These are phyloP conservation scores for Dunckerocampus dactyliophorus DNA, from an alignment of 2,113 vertebrate species.

Conservation along the genomic window DNA sequence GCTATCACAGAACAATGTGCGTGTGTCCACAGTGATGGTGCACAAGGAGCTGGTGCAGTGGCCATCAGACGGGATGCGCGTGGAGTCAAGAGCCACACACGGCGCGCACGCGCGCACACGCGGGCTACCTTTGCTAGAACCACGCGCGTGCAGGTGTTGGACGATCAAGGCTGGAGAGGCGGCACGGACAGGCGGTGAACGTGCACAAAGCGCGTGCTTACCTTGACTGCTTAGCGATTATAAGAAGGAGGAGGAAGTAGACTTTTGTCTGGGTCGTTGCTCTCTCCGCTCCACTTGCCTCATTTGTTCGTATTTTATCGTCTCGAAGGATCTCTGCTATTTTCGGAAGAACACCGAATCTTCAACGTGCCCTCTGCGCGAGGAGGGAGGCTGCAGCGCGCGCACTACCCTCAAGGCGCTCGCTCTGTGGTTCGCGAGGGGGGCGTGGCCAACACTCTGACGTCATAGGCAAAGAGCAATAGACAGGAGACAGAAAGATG, in stretches of 20 bases:
- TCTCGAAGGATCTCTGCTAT: too few species aligned
- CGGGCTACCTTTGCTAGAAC: not conserved
- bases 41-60: constrained; percentile 6
- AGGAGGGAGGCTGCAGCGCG: constrained; percentile 53
- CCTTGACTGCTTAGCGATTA: constrained; percentile 58
- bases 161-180: not conserved
- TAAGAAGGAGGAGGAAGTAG: not conserved
- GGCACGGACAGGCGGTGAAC: not conserved
- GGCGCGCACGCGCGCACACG: constrained; percentile 1
- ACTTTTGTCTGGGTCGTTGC: not conserved
- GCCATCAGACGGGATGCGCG: not conserved
- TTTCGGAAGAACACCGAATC: constrained; percentile 8
- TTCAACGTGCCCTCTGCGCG: constrained; percentile 31
- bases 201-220: constrained; percentile 46
- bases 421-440: constrained; percentile 46
- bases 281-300: constrained; percentile 13
- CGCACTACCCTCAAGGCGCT: constrained; percentile 55
- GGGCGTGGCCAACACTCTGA: constrained; percentile 17
- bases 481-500: not conserved
- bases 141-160: not conserved
- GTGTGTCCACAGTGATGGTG: not conserved
- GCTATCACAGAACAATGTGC: constrained; percentile 1
- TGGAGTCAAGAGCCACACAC: not conserved
- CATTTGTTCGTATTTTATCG: constrained; percentile 15
- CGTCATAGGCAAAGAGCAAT: constrained; percentile 50